Evolutionary conservation across 92 coral and sea anemone species (phyloP).

Genomic region (Zoanthus gigantus): DNA sequence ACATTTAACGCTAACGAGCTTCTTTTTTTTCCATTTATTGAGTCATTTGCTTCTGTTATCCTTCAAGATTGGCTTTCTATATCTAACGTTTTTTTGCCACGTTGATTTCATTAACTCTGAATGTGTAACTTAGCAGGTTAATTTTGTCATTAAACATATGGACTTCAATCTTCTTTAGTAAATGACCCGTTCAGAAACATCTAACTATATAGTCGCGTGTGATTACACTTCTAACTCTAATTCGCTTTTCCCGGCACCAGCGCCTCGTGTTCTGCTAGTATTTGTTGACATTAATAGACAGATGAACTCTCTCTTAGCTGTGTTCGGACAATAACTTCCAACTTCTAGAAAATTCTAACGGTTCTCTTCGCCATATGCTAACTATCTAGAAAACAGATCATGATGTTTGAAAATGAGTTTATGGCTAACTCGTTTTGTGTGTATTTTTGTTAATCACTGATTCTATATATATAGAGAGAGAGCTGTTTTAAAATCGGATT

Average conservation of each 20-base stretch:
- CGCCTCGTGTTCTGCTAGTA: conserved; percentile 38
- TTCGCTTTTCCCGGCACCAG: conserved; percentile 17
- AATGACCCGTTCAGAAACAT: conserved; percentile 25
- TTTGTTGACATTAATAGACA: conserved; percentile 37
- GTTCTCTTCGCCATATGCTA: not conserved
- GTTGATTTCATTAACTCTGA: not conserved
- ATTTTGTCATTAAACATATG: not conserved
- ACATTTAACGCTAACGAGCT: not conserved
- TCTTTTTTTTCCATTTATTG: not conserved
- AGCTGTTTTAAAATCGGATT: not conserved
- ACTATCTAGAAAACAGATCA: not conserved
- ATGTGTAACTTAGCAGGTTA: conserved; percentile 13
- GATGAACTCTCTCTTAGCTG: conserved; percentile 11
- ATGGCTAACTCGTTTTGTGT: not conserved
- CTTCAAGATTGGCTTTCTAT: conserved; percentile 7
- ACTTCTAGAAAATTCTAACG: not conserved
- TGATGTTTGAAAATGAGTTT: conserved; percentile 1
- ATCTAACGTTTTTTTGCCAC: not conserved
- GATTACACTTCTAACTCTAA: not conserved
- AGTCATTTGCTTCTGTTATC: not conserved
- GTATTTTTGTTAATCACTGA: not conserved
- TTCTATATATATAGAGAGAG: not conserved
- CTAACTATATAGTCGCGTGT: not conserved
- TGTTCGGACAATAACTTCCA: conserved; percentile 28
- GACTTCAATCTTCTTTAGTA: not conserved